Percentiles rank a stretch among this genome's conserved stretches.
phyloP scores from a whole-genome alignment of 2,797 vertebrate genomes.

The Myotis planiceps region DNA sequence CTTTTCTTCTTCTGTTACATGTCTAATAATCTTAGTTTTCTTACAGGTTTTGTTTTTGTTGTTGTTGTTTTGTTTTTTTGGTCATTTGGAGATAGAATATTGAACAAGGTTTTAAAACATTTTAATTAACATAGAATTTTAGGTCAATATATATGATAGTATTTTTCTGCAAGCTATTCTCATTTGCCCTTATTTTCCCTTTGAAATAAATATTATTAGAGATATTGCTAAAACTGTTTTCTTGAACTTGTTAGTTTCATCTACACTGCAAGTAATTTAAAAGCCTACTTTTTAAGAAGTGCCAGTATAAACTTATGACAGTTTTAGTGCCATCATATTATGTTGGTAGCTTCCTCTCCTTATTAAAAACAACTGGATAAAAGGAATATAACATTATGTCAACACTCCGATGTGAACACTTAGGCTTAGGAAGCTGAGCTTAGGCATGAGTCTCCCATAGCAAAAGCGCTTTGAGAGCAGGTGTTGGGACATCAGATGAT shows the following conservation, averaged over 20 bases:
- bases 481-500: background rate
- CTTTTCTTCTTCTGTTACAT: background rate
- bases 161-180: background rate
- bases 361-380: background rate
- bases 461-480: background rate
- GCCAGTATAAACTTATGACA: background rate
- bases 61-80: background rate
- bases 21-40: background rate
- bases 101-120: background rate
- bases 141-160: background rate
- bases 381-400: fast-evolving
- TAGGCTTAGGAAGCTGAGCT: background rate
- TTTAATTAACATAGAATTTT: background rate
- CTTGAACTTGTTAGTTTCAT: background rate
- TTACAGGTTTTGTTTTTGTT: background rate
- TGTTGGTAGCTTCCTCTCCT: background rate
- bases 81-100: background rate
- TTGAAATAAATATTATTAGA: slow-evolving; percentile 7
- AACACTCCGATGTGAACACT: background rate
- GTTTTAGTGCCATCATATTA: background rate
- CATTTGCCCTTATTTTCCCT: background rate
- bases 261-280: background rate
- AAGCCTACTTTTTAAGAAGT: background rate
- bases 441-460: background rate
- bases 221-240: background rate